A percentile compares a stretch with the other conserved stretches of the same genome.
These are phyloP conservation scores for Parasteatoda lunata DNA, from an alignment of 2,888 invertebrate genomes.

Conservation along the genomic window DNA sequence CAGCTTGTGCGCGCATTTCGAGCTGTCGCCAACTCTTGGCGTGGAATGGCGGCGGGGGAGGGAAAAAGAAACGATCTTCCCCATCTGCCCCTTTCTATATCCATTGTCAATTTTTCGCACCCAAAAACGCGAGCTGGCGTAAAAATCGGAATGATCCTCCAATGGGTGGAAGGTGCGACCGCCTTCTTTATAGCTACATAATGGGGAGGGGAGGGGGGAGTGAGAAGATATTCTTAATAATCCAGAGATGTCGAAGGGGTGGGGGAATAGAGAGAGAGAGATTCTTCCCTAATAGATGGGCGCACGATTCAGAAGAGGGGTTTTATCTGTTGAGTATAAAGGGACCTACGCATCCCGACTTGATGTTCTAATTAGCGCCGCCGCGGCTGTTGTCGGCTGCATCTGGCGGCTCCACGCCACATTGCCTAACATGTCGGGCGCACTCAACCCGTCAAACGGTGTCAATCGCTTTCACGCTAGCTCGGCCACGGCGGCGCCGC, in stretches of 20 bases:
- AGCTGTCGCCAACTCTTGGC: conserved; percentile 52
- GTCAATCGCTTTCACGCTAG: conserved; percentile 70
- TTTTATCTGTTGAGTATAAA: conserved; percentile 67
- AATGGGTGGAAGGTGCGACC: conserved; percentile 52
- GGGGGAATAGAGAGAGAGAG: conserved; percentile 25
- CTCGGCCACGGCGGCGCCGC: conserved; percentile 52
- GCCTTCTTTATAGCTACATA: conserved; percentile 30
- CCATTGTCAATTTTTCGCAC: conserved; percentile 68
- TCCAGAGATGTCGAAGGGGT: conserved; percentile 45
- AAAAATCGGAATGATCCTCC: conserved; percentile 63
- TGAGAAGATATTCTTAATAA: conserved; percentile 53
- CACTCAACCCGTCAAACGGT: conserved; percentile 70
- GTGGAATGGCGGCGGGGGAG: conserved; percentile 10
- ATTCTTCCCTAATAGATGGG: neutral
- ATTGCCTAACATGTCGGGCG: conserved; percentile 69
- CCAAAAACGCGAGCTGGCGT: conserved; percentile 54
- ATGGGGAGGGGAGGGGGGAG: conserved; percentile 27
- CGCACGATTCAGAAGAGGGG: neutral
- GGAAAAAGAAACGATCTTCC: neutral
- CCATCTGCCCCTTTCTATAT: conserved; percentile 24
- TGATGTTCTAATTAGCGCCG: conserved; percentile 67
- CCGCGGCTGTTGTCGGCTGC: conserved; percentile 63
- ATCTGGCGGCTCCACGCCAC: conserved; percentile 57
- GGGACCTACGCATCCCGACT: conserved; percentile 43
- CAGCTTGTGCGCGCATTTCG: conserved; percentile 60